A percentile compares a stretch with the other conserved stretches of the same genome.
Conservation (phyloP, 2,113 vertebrate genomes). For the Microcebus ravelobensis region DNA sequence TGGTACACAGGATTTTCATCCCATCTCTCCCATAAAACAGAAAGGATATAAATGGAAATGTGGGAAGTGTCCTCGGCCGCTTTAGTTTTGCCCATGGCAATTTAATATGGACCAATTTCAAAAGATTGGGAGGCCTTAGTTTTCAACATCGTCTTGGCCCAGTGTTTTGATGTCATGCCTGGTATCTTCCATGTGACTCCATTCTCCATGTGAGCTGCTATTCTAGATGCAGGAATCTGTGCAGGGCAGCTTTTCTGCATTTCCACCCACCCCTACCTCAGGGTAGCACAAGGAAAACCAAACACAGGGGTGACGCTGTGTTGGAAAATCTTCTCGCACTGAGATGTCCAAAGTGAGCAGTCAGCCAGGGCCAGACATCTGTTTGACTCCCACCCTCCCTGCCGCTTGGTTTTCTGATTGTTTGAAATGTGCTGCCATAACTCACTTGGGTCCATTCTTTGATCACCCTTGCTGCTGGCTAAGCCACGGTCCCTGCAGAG, state of each 20-base stretch:
- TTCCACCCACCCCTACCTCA: rapidly evolving
- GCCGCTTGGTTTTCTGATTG: background rate
- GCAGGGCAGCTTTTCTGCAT: rapidly evolving
- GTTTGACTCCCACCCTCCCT: background rate
- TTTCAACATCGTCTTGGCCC: background rate
- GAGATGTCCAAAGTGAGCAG: rapidly evolving
- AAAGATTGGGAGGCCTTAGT: background rate
- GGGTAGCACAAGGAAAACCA: background rate
- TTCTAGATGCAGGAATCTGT: background rate
- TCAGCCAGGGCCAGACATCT: too few species aligned
- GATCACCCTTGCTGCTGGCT: background rate
- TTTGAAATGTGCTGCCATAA: background rate
- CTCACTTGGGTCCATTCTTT: background rate
- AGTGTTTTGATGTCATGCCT: rapidly evolving
- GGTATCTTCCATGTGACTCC: rapidly evolving
- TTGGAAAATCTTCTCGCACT: too few species aligned
- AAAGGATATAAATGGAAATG: background rate
- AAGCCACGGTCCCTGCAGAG: background rate
- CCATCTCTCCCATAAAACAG: background rate
- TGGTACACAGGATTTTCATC: too few species aligned
- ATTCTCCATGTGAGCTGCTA: background rate
- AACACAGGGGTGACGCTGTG: rapidly evolving
- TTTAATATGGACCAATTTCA: background rate
- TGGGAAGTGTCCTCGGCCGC: rapidly evolving
- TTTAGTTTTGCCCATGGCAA: rapidly evolving